Evolutionary conservation across 2,113 vertebrate species (phyloP), one percentile per base, ranked within the genome.

Genomic region (Scalopus aquaticus): DNA sequence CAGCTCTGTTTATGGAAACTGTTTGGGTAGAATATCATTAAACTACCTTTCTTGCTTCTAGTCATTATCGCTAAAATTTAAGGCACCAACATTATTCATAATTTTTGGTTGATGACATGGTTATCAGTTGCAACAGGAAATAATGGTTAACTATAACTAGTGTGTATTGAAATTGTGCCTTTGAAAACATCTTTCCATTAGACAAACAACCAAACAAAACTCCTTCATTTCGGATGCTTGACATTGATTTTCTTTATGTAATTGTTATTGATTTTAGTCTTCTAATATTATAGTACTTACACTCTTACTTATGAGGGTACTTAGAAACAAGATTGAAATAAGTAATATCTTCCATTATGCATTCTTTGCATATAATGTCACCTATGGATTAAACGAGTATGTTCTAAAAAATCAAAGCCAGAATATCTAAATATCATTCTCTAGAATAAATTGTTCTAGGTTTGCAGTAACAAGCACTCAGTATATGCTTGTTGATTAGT

Each of bases 191-290:
- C 32, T 91, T 96, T 32, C 74, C 79, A 94, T 90, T 90, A 96
- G 77, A 87, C 60, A 95, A 93, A 89, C 69, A 96, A 91, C 79
- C 84, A 95, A 81, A 94, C 42, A 92, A 93, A 94, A 93, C 65
- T 51, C 69, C 51, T 94, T 96, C 72, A 91, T 96, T 96, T 97
- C 67, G 94, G 77, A 92, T 91, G 81, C 77, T 81, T 80, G 32
- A 93, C 56, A 82, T 94, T 93, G 97, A 96, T 97, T 97, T 97
- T 96, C 70, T 94, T 97, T 94, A 96, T 90, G 80, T 93, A 93
- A 97, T 93, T 95, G 81, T 96, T 96, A 97, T 95, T 97, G 95
- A 96, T 73, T 97, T 96, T 76, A 85, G 90, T 92, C 72, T 93
- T 95, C 84, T 96, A 95, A 95, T 96, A 97, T 96, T 93, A 94